A percentile compares a stretch with the other conserved stretches of the same genome.
Conservation (phyloP, 2,888 invertebrate species). For the Harpalus rubripes region DNA sequence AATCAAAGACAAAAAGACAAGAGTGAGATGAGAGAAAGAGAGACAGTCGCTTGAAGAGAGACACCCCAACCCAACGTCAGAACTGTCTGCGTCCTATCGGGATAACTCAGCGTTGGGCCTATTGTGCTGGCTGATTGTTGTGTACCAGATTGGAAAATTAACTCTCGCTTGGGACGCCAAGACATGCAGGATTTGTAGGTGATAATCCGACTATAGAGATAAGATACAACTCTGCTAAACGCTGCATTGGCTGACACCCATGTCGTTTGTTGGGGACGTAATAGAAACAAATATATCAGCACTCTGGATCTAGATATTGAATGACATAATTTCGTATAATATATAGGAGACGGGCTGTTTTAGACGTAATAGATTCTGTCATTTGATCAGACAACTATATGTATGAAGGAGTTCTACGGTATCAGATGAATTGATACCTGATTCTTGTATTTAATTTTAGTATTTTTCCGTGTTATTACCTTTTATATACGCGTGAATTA, state of each 20-base stretch:
- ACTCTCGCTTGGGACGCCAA: slow-evolving; percentile 69
- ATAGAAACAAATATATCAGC: too few relatives aligned
- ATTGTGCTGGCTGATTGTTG: slow-evolving; percentile 75
- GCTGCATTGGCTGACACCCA: neutral
- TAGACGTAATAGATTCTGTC: too few relatives aligned
- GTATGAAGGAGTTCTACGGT: too few relatives aligned
- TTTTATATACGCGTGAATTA: too few relatives aligned
- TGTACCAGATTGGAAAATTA: slow-evolving; percentile 76
- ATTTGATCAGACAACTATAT: too few relatives aligned
- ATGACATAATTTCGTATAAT: too few relatives aligned
- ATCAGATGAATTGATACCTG: too few relatives aligned
- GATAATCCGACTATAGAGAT: neutral
- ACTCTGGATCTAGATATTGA: too few relatives aligned
- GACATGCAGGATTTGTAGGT: neutral
- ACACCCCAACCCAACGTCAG: slow-evolving; percentile 24
- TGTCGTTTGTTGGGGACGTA: neutral
- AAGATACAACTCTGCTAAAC: neutral
- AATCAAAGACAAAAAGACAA: too few relatives aligned
- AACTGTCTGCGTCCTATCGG: slow-evolving; percentile 57
- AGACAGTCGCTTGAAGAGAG: neutral
- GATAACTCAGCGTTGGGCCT: slow-evolving; percentile 68
- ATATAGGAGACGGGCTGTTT: too few relatives aligned
- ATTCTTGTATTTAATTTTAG: too few relatives aligned
- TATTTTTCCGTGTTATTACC: too few relatives aligned
- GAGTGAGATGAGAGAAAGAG: neutral